These are phyloP conservation scores for Eptatretus burgeri DNA, from an alignment of 2,113 vertebrate genomes.

Conservation along the genomic window DNA sequence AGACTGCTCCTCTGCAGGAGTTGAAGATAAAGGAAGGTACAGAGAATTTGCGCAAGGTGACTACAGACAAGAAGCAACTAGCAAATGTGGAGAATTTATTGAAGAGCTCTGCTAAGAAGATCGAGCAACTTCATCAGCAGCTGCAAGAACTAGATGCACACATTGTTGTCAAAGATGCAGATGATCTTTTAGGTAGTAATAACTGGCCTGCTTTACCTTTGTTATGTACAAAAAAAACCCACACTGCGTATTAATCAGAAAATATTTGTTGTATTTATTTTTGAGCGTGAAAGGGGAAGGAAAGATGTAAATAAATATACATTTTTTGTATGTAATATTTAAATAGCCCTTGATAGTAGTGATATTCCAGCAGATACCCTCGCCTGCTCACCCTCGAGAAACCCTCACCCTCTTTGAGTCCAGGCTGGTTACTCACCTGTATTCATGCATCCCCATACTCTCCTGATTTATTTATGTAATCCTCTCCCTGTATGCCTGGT, in stretches of 20 bases:
- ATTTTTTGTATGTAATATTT: too few species aligned
- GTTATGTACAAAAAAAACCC: slow-evolving; percentile 1
- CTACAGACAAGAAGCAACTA: slow-evolving; percentile 95
- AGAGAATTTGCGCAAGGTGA: slow-evolving; percentile 81
- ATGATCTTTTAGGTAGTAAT: slow-evolving; percentile 45
- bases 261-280: background rate
- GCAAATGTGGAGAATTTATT: slow-evolving; percentile 95
- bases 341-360: too few species aligned
- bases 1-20: slow-evolving; percentile 16
- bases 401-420: too few species aligned
- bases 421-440: too few species aligned
- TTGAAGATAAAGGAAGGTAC: slow-evolving; percentile 97
- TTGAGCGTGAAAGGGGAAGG: too few species aligned
- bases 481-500: too few species aligned
- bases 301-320: too few species aligned
- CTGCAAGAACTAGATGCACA: slow-evolving; percentile 87
- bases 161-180: slow-evolving; percentile 77
- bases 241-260: slow-evolving; percentile 2
- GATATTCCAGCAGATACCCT: too few species aligned
- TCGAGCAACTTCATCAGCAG: slow-evolving; percentile 83
- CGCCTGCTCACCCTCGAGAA: too few species aligned
- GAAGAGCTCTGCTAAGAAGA: slow-evolving; percentile 91
- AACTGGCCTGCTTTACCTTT: too few species aligned
- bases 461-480: too few species aligned
- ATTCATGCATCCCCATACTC: too few species aligned